phyloP scores from a whole-genome alignment of 2,113 vertebrate genomes.

The Craseonycteris thonglongyai region DNA sequence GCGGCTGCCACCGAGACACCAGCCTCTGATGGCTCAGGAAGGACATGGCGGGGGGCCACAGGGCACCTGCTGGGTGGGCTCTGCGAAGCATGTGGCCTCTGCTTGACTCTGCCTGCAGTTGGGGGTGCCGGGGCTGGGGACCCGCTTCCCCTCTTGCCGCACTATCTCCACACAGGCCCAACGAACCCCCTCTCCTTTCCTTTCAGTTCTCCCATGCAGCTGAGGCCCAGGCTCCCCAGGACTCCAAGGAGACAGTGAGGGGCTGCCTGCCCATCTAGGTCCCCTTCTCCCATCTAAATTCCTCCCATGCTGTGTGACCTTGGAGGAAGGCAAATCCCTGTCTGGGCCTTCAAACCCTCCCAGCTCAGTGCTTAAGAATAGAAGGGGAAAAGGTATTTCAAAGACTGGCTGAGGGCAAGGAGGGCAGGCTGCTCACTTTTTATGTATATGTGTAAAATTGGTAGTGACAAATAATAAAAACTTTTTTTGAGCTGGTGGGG shows the following conservation, averaged over 20 bases:
- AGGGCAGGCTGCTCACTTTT: neutral
- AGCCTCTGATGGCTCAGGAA: neutral
- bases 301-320: constrained; percentile 20
- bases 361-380: constrained; percentile 21
- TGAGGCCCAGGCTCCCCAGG: constrained; percentile 63
- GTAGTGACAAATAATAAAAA: constrained; percentile 14
- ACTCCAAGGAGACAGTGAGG: constrained; percentile 65
- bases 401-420: neutral
- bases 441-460: constrained; percentile 30
- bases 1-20: neutral
- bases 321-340: neutral
- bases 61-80: neutral
- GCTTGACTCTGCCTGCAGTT: constrained; percentile 47
- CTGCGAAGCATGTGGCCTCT: constrained; percentile 41
- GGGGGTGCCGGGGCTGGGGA: neutral
- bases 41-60: neutral
- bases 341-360: constrained; percentile 1
- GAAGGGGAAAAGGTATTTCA: constrained; percentile 40
- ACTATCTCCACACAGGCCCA: neutral
- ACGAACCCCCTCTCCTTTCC: constrained; percentile 56
- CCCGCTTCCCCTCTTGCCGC: neutral
- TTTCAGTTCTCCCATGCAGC: constrained; percentile 69
- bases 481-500: neutral
- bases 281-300: neutral
- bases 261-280: constrained; percentile 71